A percentile compares a stretch with the other conserved stretches of the same genome.
phyloP scores from a whole-genome alignment of 1,140 invertebrate genomes.

The Heliconius hermathena region DNA sequence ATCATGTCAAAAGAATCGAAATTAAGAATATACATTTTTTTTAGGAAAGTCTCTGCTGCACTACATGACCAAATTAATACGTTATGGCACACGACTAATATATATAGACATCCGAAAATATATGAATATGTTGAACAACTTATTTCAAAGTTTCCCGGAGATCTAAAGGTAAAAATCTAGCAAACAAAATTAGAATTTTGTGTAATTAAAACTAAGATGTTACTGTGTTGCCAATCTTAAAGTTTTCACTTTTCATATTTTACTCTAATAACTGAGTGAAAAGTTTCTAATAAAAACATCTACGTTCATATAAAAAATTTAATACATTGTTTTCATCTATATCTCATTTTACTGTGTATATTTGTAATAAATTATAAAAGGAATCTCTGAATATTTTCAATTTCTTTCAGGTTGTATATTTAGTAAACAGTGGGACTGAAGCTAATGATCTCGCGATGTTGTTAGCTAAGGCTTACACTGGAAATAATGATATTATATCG shows the following conservation, averaged over 20 bases:
- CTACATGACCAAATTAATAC: constrained; percentile 89
- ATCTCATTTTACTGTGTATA: too few relatives aligned
- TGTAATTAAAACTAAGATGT: too few relatives aligned
- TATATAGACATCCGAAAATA: constrained; percentile 94
- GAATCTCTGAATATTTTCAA: background rate
- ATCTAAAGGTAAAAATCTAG: constrained; percentile 87
- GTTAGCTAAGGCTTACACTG: constrained; percentile 92
- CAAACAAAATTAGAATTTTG: background rate
- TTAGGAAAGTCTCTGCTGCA: constrained; percentile 88
- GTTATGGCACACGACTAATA: constrained; percentile 95
- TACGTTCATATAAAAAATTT: too few relatives aligned
- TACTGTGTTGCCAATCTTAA: too few relatives aligned
- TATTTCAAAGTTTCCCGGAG: constrained; percentile 89
- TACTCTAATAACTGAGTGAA: too few relatives aligned
- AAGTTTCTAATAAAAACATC: too few relatives aligned
- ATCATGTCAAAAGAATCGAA: background rate
- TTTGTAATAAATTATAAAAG: too few relatives aligned
- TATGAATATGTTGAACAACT: constrained; percentile 95
- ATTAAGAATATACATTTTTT: constrained; percentile 33
- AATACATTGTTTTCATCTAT: too few relatives aligned
- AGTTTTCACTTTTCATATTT: too few relatives aligned
- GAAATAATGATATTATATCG: constrained; percentile 92
- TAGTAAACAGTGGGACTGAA: constrained; percentile 98
- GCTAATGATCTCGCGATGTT: constrained; percentile 97
- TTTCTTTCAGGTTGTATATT: constrained; percentile 88